A percentile compares a stretch with the other conserved stretches of the same genome.
Evolutionary conservation across 2,888 invertebrate genomes (phyloP).

Genomic region (Sisyra terminalis): DNA sequence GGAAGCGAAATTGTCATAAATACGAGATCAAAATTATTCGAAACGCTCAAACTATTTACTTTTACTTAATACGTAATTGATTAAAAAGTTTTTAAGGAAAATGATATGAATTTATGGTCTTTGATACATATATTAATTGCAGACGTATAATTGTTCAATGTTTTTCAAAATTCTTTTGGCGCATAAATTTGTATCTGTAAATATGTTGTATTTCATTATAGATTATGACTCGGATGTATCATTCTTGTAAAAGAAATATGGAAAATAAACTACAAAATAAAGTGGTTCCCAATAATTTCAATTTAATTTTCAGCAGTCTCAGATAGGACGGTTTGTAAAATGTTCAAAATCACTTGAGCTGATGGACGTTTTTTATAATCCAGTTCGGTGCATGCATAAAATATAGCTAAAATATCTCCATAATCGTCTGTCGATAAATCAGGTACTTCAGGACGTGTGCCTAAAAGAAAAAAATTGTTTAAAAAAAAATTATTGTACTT

Average conservation of each 20-base stretch:
- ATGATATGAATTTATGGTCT: neutral
- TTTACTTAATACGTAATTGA: too few species aligned
- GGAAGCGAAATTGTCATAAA: too few species aligned
- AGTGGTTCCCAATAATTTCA: too few species aligned
- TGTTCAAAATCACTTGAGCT: slow-evolving; percentile 23
- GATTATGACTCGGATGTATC: slow-evolving; percentile 8
- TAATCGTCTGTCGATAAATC: slow-evolving; percentile 42
- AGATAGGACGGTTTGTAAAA: too few species aligned
- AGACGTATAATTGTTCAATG: slow-evolving; percentile 3
- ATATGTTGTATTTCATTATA: slow-evolving; percentile 9
- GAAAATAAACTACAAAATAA: slow-evolving; percentile 2
- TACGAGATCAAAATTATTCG: too few species aligned
- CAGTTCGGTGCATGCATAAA: slow-evolving; percentile 51
- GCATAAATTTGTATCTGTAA: slow-evolving; percentile 5
- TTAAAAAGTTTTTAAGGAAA: neutral
- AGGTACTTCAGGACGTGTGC: slow-evolving; percentile 55
- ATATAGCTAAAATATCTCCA: slow-evolving; percentile 44
- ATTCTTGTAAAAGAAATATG: slow-evolving; percentile 8
- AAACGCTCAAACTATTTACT: too few species aligned
- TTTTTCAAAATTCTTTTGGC: neutral
- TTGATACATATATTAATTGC: slow-evolving; percentile 1
- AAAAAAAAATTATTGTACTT: neutral
- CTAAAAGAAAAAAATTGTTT: slow-evolving; percentile 22
- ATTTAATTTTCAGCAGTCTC: too few species aligned
- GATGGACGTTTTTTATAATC: slow-evolving; percentile 39